Percentiles rank a stretch among this genome's conserved stretches.
These are phyloP conservation scores for Zaprionus camerounensis DNA, from an alignment of 1,140 invertebrate species.

Conservation along the genomic window DNA sequence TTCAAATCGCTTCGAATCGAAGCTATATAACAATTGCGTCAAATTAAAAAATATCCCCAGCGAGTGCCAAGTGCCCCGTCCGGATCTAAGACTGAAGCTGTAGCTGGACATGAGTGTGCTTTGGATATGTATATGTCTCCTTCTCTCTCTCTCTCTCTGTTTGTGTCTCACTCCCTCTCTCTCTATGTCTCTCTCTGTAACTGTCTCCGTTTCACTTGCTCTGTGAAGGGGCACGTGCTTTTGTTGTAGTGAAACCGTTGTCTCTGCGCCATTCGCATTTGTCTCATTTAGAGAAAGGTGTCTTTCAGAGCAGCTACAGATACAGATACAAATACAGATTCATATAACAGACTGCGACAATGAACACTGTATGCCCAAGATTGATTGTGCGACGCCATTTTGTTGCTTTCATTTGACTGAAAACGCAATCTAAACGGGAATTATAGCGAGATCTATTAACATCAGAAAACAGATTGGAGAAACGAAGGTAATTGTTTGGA, in stretches of 20 bases:
- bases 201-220: constrained; percentile 44
- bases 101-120: constrained; percentile 15
- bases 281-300: constrained; percentile 71
- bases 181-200: constrained; percentile 38
- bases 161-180: constrained; percentile 28
- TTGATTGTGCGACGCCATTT: constrained; percentile 71
- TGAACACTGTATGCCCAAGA: constrained; percentile 56
- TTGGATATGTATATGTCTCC: constrained; percentile 17
- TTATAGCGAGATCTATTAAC: constrained; percentile 30
- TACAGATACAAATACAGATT: neutral
- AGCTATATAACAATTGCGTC: constrained; percentile 73
- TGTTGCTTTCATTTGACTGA: constrained; percentile 42
- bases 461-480: constrained; percentile 15
- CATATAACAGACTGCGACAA: constrained; percentile 61
- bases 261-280: constrained; percentile 51
- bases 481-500: constrained; percentile 26
- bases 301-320: constrained; percentile 47
- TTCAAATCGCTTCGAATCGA: constrained; percentile 70
- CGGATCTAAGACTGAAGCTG: constrained; percentile 22
- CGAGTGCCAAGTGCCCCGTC: constrained; percentile 38
- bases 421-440: constrained; percentile 8
- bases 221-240: constrained; percentile 77
- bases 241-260: constrained; percentile 76
- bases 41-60: constrained; percentile 68
- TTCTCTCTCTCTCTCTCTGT: constrained; percentile 43